Percentiles rank a stretch among this genome's conserved stretches.
These are phyloP conservation scores for Elaeidobius kamerunicus DNA, from an alignment of 2,888 invertebrate genomes.

Conservation along the genomic window DNA sequence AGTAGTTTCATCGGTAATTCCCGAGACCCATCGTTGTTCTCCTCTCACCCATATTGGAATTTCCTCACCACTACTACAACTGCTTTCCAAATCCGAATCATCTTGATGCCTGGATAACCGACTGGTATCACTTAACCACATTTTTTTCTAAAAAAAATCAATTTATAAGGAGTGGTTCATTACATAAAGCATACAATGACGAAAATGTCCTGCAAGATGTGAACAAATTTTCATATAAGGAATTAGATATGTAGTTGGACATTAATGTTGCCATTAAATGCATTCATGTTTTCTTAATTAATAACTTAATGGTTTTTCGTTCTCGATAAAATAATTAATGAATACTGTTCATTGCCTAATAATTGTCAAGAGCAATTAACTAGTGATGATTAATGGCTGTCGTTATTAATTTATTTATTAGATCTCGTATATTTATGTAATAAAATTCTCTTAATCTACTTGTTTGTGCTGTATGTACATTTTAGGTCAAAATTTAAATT, in stretches of 20 bases:
- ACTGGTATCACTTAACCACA: constrained; percentile 44
- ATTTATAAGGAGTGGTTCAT: background rate
- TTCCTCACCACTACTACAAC: constrained; percentile 61
- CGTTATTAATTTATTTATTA: too few relatives aligned
- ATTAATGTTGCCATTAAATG: too few relatives aligned
- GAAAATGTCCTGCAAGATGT: too few relatives aligned
- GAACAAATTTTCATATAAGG: too few relatives aligned
- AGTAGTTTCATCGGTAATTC: constrained; percentile 71
- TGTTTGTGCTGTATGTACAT: too few relatives aligned
- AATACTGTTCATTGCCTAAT: constrained; percentile 19
- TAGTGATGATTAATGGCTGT: constrained; percentile 19
- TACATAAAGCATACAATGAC: too few relatives aligned
- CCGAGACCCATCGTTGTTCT: constrained; percentile 77
- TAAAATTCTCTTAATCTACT: too few relatives aligned
- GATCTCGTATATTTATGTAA: too few relatives aligned
- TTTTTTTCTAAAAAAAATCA: constrained; percentile 33
- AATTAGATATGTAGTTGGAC: too few relatives aligned
- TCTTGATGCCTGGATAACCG: constrained; percentile 35
- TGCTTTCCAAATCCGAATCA: constrained; percentile 41
- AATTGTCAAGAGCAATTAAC: constrained; percentile 23
- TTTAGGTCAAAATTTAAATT: too few relatives aligned
- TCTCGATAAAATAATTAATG: constrained; percentile 17
- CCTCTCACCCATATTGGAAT: constrained; percentile 74
- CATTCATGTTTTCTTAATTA: constrained; percentile 20
- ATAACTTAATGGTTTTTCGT: constrained; percentile 17